Conservation (phyloP, 64 coral and sea anemone species). For the Actinia tenebrosa region DNA sequence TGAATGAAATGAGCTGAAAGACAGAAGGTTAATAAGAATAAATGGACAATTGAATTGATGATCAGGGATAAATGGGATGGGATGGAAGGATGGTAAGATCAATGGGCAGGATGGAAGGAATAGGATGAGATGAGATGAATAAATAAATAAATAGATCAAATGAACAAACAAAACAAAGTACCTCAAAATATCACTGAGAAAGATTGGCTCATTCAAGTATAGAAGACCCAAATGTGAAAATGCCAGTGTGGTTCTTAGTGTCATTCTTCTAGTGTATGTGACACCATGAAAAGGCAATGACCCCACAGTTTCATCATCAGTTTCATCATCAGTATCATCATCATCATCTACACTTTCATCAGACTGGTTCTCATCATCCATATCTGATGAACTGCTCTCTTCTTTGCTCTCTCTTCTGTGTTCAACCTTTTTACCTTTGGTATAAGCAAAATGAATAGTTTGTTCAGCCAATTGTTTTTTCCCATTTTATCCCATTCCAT, state of each 20-base stretch:
- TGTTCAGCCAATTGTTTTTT: too few species aligned
- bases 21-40: too few species aligned
- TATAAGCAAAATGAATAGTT: too few species aligned
- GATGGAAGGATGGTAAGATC: too few species aligned
- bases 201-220: not conserved
- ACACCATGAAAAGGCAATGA: not conserved
- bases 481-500: too few species aligned
- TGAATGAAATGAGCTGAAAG: too few species aligned
- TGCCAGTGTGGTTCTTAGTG: not conserved
- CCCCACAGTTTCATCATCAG: not conserved
- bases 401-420: not conserved
- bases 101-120: too few species aligned
- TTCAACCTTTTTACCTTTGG: not conserved
- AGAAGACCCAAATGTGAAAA: slow-evolving; percentile 14
- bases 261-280: not conserved
- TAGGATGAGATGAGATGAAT: not conserved
- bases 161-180: not conserved
- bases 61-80: too few species aligned
- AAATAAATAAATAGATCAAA: not conserved
- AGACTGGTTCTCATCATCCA: too few species aligned
- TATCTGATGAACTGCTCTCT: too few species aligned
- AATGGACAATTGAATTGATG: too few species aligned
- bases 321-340: not conserved
- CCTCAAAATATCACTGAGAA: slow-evolving; percentile 27
- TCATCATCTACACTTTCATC: not conserved